phyloP scores from a whole-genome alignment of 2,888 invertebrate species.

The Napeogenes sylphis region DNA sequence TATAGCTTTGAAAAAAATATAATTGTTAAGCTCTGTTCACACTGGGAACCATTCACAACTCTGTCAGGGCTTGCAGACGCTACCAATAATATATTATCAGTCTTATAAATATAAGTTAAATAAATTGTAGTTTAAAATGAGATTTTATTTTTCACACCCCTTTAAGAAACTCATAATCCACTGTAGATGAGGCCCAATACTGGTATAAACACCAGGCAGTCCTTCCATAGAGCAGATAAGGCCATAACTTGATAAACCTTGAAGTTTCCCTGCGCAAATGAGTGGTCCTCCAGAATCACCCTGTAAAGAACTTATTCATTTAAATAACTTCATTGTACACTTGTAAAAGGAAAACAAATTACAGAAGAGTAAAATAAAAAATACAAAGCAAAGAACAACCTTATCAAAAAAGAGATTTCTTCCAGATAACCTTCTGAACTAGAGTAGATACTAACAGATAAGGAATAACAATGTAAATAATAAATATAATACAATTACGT shows the following conservation, averaged over 20 bases:
- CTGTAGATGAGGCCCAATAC: slow-evolving; percentile 52
- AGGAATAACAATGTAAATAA: no score
- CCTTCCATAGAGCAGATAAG: slow-evolving; percentile 48
- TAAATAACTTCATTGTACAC: no score
- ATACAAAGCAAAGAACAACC: no score
- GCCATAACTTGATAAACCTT: slow-evolving; percentile 68
- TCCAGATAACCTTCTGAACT: no score
- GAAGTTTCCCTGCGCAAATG: slow-evolving; percentile 50
- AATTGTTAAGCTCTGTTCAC: no score
- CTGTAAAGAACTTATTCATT: slow-evolving; percentile 38
- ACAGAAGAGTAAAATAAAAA: no score
- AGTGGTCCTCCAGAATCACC: slow-evolving; percentile 71
- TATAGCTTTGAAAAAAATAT: no score
- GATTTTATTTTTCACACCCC: not conserved
- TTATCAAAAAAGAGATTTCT: no score
- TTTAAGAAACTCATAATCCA: slow-evolving; percentile 50
- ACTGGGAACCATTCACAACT: not conserved
- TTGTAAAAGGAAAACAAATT: no score
- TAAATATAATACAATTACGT: no score
- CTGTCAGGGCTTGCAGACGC: not conserved
- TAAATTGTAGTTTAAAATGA: not conserved
- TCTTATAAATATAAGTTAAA: not conserved
- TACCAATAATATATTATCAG: not conserved
- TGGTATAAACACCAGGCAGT: slow-evolving; percentile 63
- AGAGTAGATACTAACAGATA: no score